These are phyloP conservation scores for Mermis nigrescens DNA, from an alignment of 2,888 invertebrate genomes.

Conservation along the genomic window DNA sequence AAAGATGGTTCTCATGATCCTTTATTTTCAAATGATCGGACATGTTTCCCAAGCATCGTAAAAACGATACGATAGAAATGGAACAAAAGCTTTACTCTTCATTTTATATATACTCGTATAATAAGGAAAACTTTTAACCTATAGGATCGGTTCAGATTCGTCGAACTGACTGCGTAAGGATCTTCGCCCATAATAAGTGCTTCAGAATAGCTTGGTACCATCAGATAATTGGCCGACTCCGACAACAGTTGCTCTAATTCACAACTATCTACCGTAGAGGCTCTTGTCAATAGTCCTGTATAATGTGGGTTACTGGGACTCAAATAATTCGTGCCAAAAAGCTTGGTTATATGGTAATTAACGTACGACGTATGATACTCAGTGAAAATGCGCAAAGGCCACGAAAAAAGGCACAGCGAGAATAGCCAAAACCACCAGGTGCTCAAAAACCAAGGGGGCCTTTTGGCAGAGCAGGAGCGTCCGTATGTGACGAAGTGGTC, in stretches of 20 bases:
- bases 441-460: constrained; percentile 42
- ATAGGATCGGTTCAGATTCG: no score
- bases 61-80: no score
- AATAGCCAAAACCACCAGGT: constrained; percentile 54
- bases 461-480: constrained; percentile 31
- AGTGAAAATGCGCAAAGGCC: constrained; percentile 57
- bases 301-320: constrained; percentile 29
- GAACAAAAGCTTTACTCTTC: no score
- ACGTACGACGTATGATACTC: constrained; percentile 62
- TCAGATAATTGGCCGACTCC: constrained; percentile 45
- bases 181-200: constrained; percentile 48
- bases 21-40: no score
- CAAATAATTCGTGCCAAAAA: constrained; percentile 44
- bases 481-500: constrained; percentile 38
- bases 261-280: constrained; percentile 47
- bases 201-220: constrained; percentile 63
- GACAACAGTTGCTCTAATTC: constrained; percentile 47
- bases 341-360: constrained; percentile 59
- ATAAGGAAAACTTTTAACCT: no score
- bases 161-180: no score
- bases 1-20: no score
- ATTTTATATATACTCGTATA: no score
- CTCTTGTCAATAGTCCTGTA: constrained; percentile 36
- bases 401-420: constrained; percentile 54
- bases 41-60: no score